phyloP scores from a whole-genome alignment of 2,113 vertebrate genomes.

The Loxodonta africana region DNA sequence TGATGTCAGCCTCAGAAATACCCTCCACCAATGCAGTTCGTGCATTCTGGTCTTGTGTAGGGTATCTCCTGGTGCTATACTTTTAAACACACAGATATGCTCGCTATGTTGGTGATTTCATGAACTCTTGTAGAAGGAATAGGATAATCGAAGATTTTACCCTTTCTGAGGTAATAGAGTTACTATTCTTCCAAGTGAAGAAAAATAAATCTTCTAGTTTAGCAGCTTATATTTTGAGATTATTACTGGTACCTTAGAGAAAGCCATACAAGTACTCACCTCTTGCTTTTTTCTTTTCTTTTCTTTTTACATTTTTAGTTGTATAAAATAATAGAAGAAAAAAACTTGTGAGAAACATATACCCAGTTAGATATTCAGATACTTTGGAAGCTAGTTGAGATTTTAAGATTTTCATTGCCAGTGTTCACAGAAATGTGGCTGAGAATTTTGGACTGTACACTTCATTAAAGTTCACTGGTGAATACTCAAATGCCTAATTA shows the following conservation, averaged over 20 bases:
- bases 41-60: not conserved
- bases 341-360: slow-evolving; percentile 31
- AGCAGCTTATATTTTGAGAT: slow-evolving; percentile 4
- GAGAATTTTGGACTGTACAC: not conserved
- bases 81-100: not conserved
- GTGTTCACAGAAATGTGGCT: not conserved
- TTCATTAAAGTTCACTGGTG: slow-evolving; percentile 34
- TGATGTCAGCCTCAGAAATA: not conserved
- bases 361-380: not conserved
- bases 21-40: not conserved
- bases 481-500: not conserved
- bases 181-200: not conserved
- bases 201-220: not conserved
- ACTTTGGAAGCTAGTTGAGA: slow-evolving; percentile 1
- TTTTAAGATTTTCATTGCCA: slow-evolving; percentile 3
- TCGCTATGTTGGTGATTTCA: not conserved
- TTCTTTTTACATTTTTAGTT: not conserved
- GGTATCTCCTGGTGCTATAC: not conserved
- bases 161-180: not conserved
- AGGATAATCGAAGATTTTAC: not conserved
- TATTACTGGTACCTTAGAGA: not conserved
- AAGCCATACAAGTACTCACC: not conserved
- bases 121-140: not conserved
- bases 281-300: not conserved
- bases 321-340: slow-evolving; percentile 17